Evolutionary conservation across 2,797 vertebrate genomes (phyloP), one percentile per base, ranked within the genome.

Genomic region (Parambassis ranga): DNA sequence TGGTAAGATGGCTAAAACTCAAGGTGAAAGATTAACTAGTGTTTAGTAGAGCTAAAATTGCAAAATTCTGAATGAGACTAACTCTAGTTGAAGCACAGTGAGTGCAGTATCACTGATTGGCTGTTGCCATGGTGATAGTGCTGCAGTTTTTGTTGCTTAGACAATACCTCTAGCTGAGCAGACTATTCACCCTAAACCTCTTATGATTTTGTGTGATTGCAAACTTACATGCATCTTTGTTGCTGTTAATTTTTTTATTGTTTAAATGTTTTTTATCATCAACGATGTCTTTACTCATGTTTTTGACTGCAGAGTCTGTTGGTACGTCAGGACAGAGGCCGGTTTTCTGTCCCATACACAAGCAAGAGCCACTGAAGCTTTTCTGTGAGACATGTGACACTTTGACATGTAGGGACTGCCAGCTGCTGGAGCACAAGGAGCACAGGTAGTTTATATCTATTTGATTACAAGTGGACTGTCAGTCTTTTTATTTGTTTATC

Each of bases 361-460:
- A 96, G 88, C 97, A 99, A 92, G 98, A 99, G 76, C 95, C 96
- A 0, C 91, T 99, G 78, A 99, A 99, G 90, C 94, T 99, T 66
- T 99, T 96, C 90, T 99, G 98, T 89, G 98, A 99, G 88, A 98
- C 97, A 8, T 99, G 98, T 77, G 97, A 99, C 90, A 96, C 95
- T 58, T 88, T 99, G 87, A 99, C 98, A 16, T 99, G 97, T 89
- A 91, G 98, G 85, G 98, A 99, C 90, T 99, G 98, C 75, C 98
- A 99, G 87, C 91, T 99, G 65, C 90, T 95, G 87, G 97, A 99
- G 37, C 97, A 99, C 92, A 99, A 99, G 83, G 97, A 99, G 82
- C 97, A 98, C 93, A 98, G 96, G 97, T 98, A 85, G 14, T 20
- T 6, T 26, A 18, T 15, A 37, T 35, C 5, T 27, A 1, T 35